These are phyloP conservation scores for Anastrepha ludens DNA, from an alignment of 1,140 invertebrate genomes.

Conservation along the genomic window DNA sequence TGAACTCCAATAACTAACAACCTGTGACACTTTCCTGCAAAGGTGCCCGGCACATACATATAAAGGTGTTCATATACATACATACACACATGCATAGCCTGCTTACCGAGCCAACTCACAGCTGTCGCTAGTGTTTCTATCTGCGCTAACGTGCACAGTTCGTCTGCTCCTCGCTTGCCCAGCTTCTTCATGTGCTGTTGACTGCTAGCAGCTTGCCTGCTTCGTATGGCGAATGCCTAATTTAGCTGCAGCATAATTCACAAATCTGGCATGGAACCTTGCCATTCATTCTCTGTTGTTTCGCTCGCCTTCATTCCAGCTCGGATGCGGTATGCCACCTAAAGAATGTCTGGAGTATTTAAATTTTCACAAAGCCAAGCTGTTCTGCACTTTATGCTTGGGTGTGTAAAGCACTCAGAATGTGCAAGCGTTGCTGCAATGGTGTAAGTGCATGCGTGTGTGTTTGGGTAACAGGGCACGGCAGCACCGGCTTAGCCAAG, in stretches of 20 bases:
- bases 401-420: neutral
- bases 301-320: neutral
- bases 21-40: neutral
- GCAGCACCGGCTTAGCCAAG: conserved; percentile 17
- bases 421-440: neutral
- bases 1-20: neutral
- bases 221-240: neutral
- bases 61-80: neutral
- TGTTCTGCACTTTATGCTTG: neutral
- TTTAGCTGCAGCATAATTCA: conserved; percentile 48
- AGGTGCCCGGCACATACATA: neutral
- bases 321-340: neutral
- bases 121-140: too few relatives aligned
- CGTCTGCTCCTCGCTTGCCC: too few relatives aligned
- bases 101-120: neutral
- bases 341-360: conserved; percentile 25
- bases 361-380: conserved; percentile 36
- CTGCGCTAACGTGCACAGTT: too few relatives aligned
- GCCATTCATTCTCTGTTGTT: neutral
- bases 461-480: neutral
- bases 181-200: too few relatives aligned
- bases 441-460: neutral
- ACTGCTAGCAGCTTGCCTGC: neutral
- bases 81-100: neutral
- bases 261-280: conserved; percentile 9